Conservation (phyloP, 1,140 invertebrate species). For the Papilio aristodemus region DNA sequence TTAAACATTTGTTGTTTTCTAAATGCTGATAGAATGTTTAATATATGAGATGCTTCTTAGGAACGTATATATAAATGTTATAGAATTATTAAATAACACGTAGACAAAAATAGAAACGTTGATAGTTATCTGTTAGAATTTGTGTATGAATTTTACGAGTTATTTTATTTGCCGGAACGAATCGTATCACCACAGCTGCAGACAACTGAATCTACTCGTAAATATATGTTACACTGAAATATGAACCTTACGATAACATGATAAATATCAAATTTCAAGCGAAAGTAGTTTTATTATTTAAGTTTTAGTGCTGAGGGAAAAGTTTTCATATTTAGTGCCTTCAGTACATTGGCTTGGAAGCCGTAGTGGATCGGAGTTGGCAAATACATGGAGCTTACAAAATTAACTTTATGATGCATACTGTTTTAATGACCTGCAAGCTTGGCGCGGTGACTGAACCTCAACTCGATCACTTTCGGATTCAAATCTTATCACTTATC, state of each 20-base stretch:
- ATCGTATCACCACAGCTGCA: conserved; percentile 21
- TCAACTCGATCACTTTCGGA: background rate
- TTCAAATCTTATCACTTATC: too few relatives aligned
- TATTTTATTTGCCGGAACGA: conserved; percentile 13
- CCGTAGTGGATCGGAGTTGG: conserved; percentile 17
- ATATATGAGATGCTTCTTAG: too few relatives aligned
- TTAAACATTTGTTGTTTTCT: background rate
- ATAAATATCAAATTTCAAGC: conserved; percentile 7
- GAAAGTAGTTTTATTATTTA: background rate
- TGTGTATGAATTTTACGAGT: conserved; percentile 16
- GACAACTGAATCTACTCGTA: conserved; percentile 16
- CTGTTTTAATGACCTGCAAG: conserved; percentile 2
- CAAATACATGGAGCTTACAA: conserved; percentile 20
- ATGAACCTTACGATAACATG: background rate
- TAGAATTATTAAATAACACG: background rate
- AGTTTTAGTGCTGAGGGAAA: conserved; percentile 22
- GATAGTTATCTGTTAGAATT: conserved; percentile 10
- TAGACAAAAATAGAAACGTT: background rate
- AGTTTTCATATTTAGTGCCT: conserved; percentile 20
- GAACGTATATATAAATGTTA: background rate
- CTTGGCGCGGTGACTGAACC: background rate
- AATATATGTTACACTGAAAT: background rate
- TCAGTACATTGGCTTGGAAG: conserved; percentile 18
- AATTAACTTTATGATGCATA: conserved; percentile 21
- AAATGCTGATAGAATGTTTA: background rate